Percentiles rank a stretch among this genome's conserved stretches.
These are phyloP conservation scores for Exaiptasia diaphana DNA, from an alignment of 64 coral and sea anemone species.

Conservation along the genomic window DNA sequence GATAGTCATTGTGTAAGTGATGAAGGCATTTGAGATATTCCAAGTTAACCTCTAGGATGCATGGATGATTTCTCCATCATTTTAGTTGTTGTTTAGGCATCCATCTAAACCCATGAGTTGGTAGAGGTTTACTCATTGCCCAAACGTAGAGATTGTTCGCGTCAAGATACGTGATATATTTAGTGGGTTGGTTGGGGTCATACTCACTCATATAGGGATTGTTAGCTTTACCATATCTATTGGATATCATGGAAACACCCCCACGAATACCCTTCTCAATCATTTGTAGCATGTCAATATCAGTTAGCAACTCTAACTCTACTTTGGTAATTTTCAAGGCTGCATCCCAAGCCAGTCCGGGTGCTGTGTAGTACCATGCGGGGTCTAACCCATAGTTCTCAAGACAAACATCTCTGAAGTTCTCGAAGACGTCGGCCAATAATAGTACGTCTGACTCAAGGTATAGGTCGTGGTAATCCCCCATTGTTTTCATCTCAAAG, in stretches of 20 bases:
- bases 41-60: not conserved
- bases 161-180: not conserved
- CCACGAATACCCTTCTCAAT: slow-evolving; percentile 22
- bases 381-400: not conserved
- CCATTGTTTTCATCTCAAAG: not conserved
- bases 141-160: not conserved
- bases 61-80: not conserved
- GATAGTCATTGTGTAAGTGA: not conserved
- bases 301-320: slow-evolving; percentile 2
- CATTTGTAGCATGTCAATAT: not conserved
- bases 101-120: not conserved
- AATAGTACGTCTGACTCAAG: slow-evolving; percentile 7
- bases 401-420: not conserved
- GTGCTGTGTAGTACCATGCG: not conserved
- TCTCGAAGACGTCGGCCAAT: not conserved
- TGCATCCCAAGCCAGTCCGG: slow-evolving; percentile 9
- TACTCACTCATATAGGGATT: slow-evolving; percentile 1
- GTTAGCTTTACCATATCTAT: slow-evolving; percentile 22
- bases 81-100: not conserved
- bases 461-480: slow-evolving; percentile 36
- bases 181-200: not conserved
- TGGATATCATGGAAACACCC: not conserved
- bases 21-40: not conserved
- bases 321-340: slow-evolving; percentile 13
- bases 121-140: not conserved